A percentile compares a stretch with the other conserved stretches of the same genome.
Conservation (phyloP, 2,113 vertebrate species). For the Hemibagrus wyckioides region DNA sequence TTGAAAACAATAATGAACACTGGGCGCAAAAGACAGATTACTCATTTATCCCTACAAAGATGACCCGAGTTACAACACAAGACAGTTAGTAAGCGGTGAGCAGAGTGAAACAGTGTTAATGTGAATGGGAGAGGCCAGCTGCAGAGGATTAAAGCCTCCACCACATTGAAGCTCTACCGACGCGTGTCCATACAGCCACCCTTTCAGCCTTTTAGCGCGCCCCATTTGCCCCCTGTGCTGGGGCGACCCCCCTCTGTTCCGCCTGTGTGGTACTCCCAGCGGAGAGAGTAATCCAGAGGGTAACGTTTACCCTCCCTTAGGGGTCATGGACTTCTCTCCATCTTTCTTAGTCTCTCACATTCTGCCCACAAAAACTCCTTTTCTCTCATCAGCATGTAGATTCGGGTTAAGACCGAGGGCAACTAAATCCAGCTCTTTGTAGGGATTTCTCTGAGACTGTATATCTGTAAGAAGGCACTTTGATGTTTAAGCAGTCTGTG, state of each 20-base stretch:
- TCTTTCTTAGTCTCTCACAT: constrained; percentile 36
- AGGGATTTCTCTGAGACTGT: constrained; percentile 44
- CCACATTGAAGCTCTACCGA: constrained; percentile 58
- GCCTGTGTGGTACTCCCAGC: constrained; percentile 74
- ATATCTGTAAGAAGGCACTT: constrained; percentile 42
- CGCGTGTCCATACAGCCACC: constrained; percentile 69
- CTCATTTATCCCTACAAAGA: constrained; percentile 49
- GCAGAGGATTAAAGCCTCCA: constrained; percentile 78
- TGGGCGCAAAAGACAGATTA: constrained; percentile 23
- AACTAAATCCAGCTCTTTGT: constrained; percentile 36
- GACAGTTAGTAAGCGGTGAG: constrained; percentile 41
- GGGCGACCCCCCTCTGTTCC: constrained; percentile 68
- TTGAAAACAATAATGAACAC: constrained; percentile 14
- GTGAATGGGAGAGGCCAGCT: constrained; percentile 71
- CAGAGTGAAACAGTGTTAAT: constrained; percentile 52
- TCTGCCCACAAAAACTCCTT: constrained; percentile 32
- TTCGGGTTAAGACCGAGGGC: constrained; percentile 44
- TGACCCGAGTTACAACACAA: constrained; percentile 44
- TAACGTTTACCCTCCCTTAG: constrained; percentile 75
- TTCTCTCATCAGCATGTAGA: constrained; percentile 35
- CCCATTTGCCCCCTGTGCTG: constrained; percentile 64
- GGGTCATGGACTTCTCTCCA: constrained; percentile 61
- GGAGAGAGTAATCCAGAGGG: constrained; percentile 73
- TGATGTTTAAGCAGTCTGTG: constrained; percentile 33
- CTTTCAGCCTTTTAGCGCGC: constrained; percentile 59